Conservation (phyloP, 2,797 vertebrate species). For the Hypotaenidia okinawae region DNA sequence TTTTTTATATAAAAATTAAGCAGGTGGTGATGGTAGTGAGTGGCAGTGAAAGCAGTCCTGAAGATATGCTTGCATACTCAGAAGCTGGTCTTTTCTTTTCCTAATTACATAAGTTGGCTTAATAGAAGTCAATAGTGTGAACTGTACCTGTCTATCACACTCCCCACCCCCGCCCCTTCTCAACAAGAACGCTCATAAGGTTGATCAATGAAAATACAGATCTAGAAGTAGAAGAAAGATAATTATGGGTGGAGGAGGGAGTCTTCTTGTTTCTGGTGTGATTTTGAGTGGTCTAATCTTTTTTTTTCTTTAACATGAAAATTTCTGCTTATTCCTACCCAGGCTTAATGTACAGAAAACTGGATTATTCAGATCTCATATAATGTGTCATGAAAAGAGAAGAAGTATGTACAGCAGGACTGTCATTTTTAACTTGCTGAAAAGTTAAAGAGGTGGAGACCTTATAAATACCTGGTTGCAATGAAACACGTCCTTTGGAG, state of each 20-base stretch:
- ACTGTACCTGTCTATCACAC: not conserved
- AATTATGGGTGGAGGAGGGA: not conserved
- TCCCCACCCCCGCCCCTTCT: not conserved
- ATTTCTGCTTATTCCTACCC: not conserved
- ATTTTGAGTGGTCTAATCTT: not conserved
- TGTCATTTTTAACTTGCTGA: not conserved
- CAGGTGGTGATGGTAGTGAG: not conserved
- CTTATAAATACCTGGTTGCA: not conserved
- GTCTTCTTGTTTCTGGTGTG: not conserved
- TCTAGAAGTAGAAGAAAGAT: not conserved
- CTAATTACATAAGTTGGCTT: not conserved
- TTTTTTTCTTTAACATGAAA: not conserved
- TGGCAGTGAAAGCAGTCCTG: not conserved
- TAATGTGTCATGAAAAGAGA: not conserved
- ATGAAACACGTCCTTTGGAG: not conserved
- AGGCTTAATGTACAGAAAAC: not conserved
- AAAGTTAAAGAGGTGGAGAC: not conserved
- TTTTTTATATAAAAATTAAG: not conserved
- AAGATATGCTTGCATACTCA: not conserved
- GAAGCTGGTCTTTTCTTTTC: not conserved
- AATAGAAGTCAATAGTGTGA: not conserved
- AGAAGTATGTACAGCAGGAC: not conserved
- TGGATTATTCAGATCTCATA: not conserved
- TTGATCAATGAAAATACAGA: not conserved
- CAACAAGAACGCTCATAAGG: not conserved